phyloP scores from a whole-genome alignment of 1,140 invertebrate species.

The Euura lappo region DNA sequence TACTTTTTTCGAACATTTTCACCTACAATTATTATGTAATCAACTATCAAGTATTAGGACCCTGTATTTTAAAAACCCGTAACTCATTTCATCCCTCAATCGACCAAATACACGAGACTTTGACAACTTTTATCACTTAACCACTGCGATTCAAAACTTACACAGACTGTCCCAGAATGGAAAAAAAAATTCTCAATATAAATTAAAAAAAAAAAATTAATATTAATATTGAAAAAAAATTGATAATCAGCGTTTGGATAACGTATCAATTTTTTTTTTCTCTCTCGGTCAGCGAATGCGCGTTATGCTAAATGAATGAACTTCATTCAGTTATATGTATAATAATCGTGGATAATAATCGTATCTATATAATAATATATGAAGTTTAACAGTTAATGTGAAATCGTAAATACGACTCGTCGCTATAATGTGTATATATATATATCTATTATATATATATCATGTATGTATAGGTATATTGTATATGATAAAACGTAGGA shows the following conservation, averaged over 20 bases:
- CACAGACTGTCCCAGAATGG: no score
- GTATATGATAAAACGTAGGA: slow-evolving; percentile 20
- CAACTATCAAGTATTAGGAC: slow-evolving; percentile 1
- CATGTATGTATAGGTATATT: slow-evolving; percentile 14
- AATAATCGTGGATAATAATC: no score
- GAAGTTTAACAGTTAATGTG: no score
- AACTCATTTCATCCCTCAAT: neutral
- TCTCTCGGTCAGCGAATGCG: neutral
- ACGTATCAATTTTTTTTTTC: neutral
- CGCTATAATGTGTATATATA: no score
- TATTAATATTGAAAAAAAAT: neutral
- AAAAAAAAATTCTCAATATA: neutral
- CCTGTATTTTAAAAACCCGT: slow-evolving; percentile 5
- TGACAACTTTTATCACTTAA: no score
- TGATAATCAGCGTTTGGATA: neutral
- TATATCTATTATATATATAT: neutral
- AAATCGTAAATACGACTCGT: no score
- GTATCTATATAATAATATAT: no score
- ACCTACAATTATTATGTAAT: neutral
- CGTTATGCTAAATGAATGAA: neutral
- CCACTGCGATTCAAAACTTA: no score
- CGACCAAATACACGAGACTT: no score
- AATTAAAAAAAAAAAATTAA: neutral
- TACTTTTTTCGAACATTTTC: slow-evolving; percentile 16
- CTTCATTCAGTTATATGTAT: neutral